Evolutionary conservation across 2,797 vertebrate genomes (phyloP).

Genomic region (Acestrorhynchus altus): DNA sequence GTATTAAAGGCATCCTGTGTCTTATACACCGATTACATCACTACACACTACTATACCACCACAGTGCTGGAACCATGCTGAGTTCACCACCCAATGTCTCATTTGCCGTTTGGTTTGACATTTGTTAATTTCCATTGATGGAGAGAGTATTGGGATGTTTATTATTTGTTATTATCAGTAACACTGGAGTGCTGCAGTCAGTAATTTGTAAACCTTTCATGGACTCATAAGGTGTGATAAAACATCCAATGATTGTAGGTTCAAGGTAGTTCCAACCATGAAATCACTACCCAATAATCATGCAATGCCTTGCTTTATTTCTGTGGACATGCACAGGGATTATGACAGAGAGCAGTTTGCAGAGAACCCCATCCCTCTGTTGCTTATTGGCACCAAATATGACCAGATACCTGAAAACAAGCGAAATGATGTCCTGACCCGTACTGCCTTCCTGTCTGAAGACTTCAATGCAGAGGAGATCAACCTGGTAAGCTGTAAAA

Average conservation of each 20-base stretch:
- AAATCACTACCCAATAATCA: background rate
- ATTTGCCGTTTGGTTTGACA: too few species aligned
- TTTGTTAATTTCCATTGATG: too few species aligned
- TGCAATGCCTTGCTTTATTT: background rate
- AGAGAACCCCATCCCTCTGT: slow-evolving; percentile 92
- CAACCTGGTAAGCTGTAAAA: slow-evolving; percentile 82
- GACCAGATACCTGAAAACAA: slow-evolving; percentile 97
- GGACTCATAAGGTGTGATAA: too few species aligned
- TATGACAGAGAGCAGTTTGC: slow-evolving; percentile 96
- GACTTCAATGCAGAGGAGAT: slow-evolving; percentile 99
- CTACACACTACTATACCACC: too few species aligned
- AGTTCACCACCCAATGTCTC: too few species aligned
- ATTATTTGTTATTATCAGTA: too few species aligned
- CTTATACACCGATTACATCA: too few species aligned
- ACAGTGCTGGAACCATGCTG: too few species aligned
- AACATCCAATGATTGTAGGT: background rate
- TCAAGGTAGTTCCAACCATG: too few species aligned
- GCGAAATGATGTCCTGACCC: slow-evolving; percentile 90
- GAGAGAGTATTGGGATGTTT: background rate
- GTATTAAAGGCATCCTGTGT: too few species aligned
- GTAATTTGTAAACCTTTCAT: too few species aligned
- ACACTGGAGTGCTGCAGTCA: too few species aligned
- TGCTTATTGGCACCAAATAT: slow-evolving; percentile 96
- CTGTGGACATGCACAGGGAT: slow-evolving; percentile 78
- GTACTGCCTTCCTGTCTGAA: slow-evolving; percentile 94